A percentile compares a stretch with the other conserved stretches of the same genome.
Evolutionary conservation across 2,113 vertebrate genomes (phyloP).

Genomic region (Plecturocebus donacophilus): DNA sequence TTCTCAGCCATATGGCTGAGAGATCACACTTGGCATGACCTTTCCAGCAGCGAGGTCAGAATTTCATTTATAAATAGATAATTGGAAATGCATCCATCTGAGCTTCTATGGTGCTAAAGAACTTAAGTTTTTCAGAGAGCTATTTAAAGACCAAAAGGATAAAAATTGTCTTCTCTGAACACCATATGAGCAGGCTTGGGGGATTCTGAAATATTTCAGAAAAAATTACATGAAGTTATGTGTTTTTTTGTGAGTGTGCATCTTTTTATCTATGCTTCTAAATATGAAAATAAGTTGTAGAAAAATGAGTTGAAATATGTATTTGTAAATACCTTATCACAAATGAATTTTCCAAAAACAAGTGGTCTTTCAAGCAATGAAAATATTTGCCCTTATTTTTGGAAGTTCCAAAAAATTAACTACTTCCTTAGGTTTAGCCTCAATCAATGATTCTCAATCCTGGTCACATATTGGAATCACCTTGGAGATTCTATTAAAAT

Average conservation of each 20-base stretch:
- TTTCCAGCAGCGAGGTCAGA: constrained; percentile 70
- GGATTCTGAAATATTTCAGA: constrained; percentile 14
- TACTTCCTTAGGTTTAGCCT: not conserved
- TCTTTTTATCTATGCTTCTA: not conserved
- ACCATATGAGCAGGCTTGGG: not conserved
- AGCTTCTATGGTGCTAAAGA: constrained; percentile 1
- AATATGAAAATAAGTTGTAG: not conserved
- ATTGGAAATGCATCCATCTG: constrained; percentile 73
- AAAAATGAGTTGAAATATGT: constrained; percentile 5
- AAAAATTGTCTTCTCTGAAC: constrained; percentile 26
- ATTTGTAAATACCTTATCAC: not conserved
- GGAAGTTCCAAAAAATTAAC: not conserved
- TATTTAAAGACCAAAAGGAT: constrained; percentile 60
- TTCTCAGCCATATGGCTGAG: constrained; percentile 74
- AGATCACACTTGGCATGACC: constrained; percentile 64
- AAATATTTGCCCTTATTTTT: not conserved
- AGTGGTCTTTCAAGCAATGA: not conserved
- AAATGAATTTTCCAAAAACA: not conserved
- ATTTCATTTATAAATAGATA: constrained; percentile 77
- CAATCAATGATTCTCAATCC: not conserved
- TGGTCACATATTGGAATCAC: not conserved
- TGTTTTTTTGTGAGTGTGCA: not conserved
- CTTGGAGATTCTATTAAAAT: not conserved
- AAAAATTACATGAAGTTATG: constrained; percentile 41
- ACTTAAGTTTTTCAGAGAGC: constrained; percentile 21